Conservation (phyloP, 1,140 invertebrate species). For the Drosophila nebulosa region DNA sequence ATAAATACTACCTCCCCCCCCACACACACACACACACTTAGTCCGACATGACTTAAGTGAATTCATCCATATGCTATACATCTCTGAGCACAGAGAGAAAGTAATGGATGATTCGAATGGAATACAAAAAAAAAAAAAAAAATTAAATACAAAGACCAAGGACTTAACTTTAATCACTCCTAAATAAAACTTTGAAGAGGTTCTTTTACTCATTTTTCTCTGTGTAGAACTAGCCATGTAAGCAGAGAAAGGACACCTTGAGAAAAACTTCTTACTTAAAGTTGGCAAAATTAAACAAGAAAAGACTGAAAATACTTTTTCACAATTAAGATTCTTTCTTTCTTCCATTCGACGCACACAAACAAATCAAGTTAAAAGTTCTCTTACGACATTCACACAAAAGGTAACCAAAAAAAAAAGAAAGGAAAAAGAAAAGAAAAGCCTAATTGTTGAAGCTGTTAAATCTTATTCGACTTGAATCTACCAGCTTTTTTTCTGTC, state of each 20-base stretch:
- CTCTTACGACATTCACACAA: not conserved
- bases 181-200: too few species aligned
- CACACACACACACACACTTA: too few species aligned
- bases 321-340: not conserved
- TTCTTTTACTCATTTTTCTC: too few species aligned
- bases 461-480: conserved; percentile 31
- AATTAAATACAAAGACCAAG: too few species aligned
- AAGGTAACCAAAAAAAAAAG: not conserved
- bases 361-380: conserved; percentile 36
- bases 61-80: not conserved
- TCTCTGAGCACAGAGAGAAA: not conserved
- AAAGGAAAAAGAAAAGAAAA: not conserved
- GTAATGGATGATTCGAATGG: too few species aligned
- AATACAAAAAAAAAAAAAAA: too few species aligned
- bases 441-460: conserved; percentile 66
- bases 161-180: too few species aligned
- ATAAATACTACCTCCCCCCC: not conserved
- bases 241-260: not conserved
- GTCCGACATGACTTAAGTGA: not conserved
- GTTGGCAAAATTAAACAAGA: not conserved
- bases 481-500: conserved; percentile 11
- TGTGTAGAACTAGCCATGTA: not conserved
- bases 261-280: not conserved
- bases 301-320: not conserved
- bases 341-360: conserved; percentile 27